Base-by-base conservation (phyloP, 2,797 vertebrate species). In the Crypturellus tataupa region DNA sequence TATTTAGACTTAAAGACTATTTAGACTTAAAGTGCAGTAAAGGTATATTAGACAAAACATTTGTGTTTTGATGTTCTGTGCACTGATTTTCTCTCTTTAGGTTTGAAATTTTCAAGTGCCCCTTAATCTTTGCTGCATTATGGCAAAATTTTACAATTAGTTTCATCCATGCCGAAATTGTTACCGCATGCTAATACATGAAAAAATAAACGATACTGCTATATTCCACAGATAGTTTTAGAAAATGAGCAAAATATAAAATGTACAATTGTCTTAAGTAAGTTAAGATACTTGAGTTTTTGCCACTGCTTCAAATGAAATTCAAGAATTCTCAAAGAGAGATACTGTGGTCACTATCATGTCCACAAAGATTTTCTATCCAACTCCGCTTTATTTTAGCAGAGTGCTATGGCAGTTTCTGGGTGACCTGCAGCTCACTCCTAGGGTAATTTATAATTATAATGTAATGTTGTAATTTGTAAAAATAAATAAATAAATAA, bases 161-260 rank as follows among this genome's bases (percentile, higher is more conserved):
- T 89, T 88, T 82, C 44, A 88, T 44, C 49, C 47, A 49, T 87
- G 56, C 10, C 40, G 70, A 82, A 23, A 24, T 63, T 72, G 16
- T 59, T 94, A 85, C 72, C 63, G 31, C 21, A 51, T 5, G 7
- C 16, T 81, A 76, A 59, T 24, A 14, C 27, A 84, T 79, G 73
- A 82, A 89, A 83, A 63, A 93, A 73, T 35, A 89, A 92, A 84
- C 56, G 2, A 39, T 42, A 65, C 29, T 79, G 24, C 67, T 67
- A 5, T 29, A 51, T 59, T 40, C 82, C 80, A 84, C 53, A 91
- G 42, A 46, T 79, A 63, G 6, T 84, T 25, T 63, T 33, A 70
- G 51, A 84, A 62, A 75, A 81, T 25, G 6, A 85, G 47, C 39
- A 86, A 80, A 63, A 88, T 73, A 77, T n/a, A 47, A 88, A 91